These are phyloP conservation scores for Parthenolecanium corni DNA, from an alignment of 2,888 invertebrate genomes.

Conservation along the genomic window DNA sequence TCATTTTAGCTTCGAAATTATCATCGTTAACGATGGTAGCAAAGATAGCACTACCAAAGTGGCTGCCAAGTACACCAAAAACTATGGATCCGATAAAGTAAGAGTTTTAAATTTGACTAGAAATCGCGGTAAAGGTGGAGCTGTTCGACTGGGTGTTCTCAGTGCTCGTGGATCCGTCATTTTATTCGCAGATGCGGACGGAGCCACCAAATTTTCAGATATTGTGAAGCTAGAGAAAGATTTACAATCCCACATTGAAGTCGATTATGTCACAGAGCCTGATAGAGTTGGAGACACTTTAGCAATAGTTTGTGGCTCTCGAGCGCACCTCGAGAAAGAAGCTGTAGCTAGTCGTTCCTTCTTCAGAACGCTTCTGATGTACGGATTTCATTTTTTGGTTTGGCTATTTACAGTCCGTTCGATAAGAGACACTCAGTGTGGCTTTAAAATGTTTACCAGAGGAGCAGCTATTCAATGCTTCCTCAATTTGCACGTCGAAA, in stretches of 20 bases:
- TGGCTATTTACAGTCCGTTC: constrained; percentile 83
- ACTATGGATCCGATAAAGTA: constrained; percentile 63
- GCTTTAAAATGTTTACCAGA: constrained; percentile 89
- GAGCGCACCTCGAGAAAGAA: constrained; percentile 89
- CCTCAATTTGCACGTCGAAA: constrained; percentile 79
- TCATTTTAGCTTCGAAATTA: constrained; percentile 76
- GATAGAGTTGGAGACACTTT: constrained; percentile 41
- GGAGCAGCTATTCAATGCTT: constrained; percentile 69
- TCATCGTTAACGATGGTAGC: constrained; percentile 96
- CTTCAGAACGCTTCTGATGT: constrained; percentile 83
- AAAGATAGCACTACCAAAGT: constrained; percentile 72
- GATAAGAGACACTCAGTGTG: constrained; percentile 95
- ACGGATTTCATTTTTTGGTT: constrained; percentile 91
- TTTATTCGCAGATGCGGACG: constrained; percentile 98
- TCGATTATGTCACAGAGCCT: constrained; percentile 41
- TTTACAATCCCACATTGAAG: constrained; percentile 38
- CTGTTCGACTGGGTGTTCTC: constrained; percentile 82
- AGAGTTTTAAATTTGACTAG: constrained; percentile 70
- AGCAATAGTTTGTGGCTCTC: constrained; percentile 78
- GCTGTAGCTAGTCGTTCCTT: constrained; percentile 68
- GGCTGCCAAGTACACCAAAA: constrained; percentile 60
- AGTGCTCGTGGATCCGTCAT: constrained; percentile 74
- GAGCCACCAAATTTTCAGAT: constrained; percentile 91
- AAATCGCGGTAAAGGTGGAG: constrained; percentile 97
- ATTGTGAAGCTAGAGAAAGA: constrained; percentile 64